These are phyloP conservation scores for Chloroclystis v-ata DNA, from an alignment of 2,888 invertebrate genomes.

Conservation along the genomic window DNA sequence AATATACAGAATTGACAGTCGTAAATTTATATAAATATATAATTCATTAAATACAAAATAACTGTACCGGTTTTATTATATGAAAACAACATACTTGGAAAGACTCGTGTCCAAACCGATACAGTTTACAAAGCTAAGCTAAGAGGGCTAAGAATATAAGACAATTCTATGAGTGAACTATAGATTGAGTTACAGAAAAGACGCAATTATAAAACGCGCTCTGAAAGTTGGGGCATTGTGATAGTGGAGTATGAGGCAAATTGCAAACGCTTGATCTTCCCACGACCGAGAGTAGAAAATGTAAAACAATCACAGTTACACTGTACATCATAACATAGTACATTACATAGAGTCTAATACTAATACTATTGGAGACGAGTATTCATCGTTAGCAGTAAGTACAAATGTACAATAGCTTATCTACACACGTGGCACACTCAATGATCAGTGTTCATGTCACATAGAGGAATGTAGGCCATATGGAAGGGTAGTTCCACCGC, in stretches of 20 bases:
- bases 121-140: too few species aligned
- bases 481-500: too few species aligned
- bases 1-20: background rate
- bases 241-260: background rate
- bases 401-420: background rate
- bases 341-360: too few species aligned
- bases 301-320: slow-evolving; percentile 14
- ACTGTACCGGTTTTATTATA: too few species aligned
- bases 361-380: background rate
- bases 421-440: slow-evolving; percentile 9
- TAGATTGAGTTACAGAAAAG: too few species aligned
- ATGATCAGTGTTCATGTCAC: background rate
- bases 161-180: too few species aligned
- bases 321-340: background rate
- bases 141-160: too few species aligned
- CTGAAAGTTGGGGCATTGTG: slow-evolving; percentile 4
- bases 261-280: background rate
- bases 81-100: too few species aligned
- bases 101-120: too few species aligned
- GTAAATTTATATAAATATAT: too few species aligned
- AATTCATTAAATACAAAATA: too few species aligned
- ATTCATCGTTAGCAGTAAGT: background rate
- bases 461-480: background rate
- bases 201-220: background rate
- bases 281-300: slow-evolving; percentile 11